phyloP scores from a whole-genome alignment of 2,888 invertebrate species.

The Eilema sororculum region DNA sequence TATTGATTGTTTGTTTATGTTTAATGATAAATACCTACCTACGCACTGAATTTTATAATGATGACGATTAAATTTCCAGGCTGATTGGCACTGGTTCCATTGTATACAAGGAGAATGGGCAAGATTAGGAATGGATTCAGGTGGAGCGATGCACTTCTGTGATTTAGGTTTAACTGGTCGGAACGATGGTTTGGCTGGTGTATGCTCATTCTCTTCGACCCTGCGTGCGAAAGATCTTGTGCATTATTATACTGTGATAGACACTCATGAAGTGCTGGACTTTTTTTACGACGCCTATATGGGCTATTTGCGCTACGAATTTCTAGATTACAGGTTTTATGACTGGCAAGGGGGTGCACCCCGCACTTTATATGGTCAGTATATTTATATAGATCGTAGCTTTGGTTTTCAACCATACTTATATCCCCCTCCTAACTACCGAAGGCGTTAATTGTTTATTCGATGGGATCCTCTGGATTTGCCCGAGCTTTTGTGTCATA shows the following conservation, averaged over 20 bases:
- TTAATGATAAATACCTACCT: background rate
- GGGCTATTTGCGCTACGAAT: background rate
- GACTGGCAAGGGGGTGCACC: background rate
- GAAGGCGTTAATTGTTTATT: conserved; percentile 6
- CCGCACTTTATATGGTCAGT: background rate
- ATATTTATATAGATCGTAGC: background rate
- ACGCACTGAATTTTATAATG: background rate
- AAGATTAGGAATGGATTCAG: conserved; percentile 29
- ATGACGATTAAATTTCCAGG: conserved; percentile 20
- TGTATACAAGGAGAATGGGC: conserved; percentile 32
- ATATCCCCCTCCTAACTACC: conserved; percentile 6
- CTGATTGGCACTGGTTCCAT: conserved; percentile 35
- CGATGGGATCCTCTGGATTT: background rate
- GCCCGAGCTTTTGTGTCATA: background rate
- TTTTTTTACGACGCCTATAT: conserved; percentile 25
- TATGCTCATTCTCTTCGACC: conserved; percentile 28
- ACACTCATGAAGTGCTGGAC: conserved; percentile 24
- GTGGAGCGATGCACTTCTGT: conserved; percentile 23
- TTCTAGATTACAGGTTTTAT: conserved; percentile 6
- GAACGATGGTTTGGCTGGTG: conserved; percentile 21
- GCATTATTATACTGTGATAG: conserved; percentile 33
- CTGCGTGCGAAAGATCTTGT: conserved; percentile 19
- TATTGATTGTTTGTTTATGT: too few species aligned
- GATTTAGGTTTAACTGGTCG: background rate
- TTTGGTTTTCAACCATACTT: background rate